Evolutionary conservation across 2,888 invertebrate genomes (phyloP), one percentile per base, ranked within the genome.

Genomic region (Sphinx pinastri): DNA sequence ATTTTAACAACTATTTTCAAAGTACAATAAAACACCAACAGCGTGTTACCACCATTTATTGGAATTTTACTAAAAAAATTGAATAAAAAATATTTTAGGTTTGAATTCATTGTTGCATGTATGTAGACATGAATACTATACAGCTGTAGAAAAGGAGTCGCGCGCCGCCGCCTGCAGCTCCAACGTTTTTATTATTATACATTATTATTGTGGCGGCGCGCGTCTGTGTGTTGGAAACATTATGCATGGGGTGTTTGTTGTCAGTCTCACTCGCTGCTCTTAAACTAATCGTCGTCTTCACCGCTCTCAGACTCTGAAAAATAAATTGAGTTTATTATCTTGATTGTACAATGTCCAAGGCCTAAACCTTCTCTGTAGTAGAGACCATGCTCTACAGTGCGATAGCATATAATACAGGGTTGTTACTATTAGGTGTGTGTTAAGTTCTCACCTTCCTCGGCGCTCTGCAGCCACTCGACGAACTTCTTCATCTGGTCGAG

Each of bases 401-500:
- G n/a, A n/a, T n/a, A n/a, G n/a, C n/a, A n/a, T n/a, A n/a, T n/a
- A n/a, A n/a, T n/a, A n/a, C n/a, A n/a, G n/a, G n/a, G n/a, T n/a
- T n/a, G n/a, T n/a, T n/a, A n/a, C n/a, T 25, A 25, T 25, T 25
- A 25, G 25, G 25, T 25, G 38, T 38, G 38, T 8, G 38, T 8
- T 7, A 38, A n/a, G 2, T n/a, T 72, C 76, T 70, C 73, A 95
- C 95, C 95, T 89, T 99, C 99, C 91, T 99, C 99, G 72, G 99
- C 99, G 93, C 97, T 99, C 92, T 99, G 98, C 76, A 99, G 95
- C 99, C 99, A 99, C 93, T 99, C 99, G 69, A 99, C 96, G 88
- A 99, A 99, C 94, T 98, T 97, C 94, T 98, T 98, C 98, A 99
- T 99, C 95, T 99, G 99, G 87, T 99, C 99, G 82, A 99, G 96